Evolutionary conservation across 2,888 invertebrate species (phyloP), one percentile per base, ranked within the genome.

Genomic region (Cerastis leucographa): DNA sequence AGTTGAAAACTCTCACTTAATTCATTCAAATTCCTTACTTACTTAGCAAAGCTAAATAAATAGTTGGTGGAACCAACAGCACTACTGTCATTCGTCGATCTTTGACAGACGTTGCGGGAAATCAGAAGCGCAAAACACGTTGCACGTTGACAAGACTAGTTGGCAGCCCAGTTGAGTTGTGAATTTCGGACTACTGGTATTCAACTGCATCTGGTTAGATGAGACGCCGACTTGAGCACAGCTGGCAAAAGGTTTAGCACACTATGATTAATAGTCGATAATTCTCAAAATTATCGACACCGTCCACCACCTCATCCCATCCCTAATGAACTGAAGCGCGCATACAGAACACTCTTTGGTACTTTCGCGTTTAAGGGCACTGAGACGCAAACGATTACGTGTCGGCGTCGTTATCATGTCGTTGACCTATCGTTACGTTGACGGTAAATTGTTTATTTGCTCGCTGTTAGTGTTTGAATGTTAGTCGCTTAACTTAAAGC

Each of bases 341-440:
- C 83, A 83, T 82, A 78, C 73, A 85, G 84, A 89, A 87, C 88
- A 85, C 87, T 90, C 85, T 87, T 85, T 80, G 81, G 81, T 81
- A 84, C 81, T 83, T 87, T 82, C 68, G 64, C 76, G 76, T 80
- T 84, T 85, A 87, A 86, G 81, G 77, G 86, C 85, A 88, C 77
- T 56, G 79, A 84, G 76, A 79, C 76, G 83, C 87, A 80, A 85
- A 80, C 86, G 78, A 81, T 87, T 83, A 87, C 79, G 75, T 65
- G 66, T 68, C 54, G 74, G 59, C 54, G 79, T 76, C 76, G 75
- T 78, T 51, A 73, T 61, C 69, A 69, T 78, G 73, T 79, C 71
- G 81, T 69, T 71, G 73, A 84, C 77, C 84, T 46, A 44, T 76
- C 72, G 76, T 87, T 9, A 64, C 77, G 71, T 74, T 61, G 46